A percentile compares a stretch with the other conserved stretches of the same genome.
phyloP scores from a whole-genome alignment of 30 jellyfish, hydroid and myxozoan genomes.

The Aurelia aurita region DNA sequence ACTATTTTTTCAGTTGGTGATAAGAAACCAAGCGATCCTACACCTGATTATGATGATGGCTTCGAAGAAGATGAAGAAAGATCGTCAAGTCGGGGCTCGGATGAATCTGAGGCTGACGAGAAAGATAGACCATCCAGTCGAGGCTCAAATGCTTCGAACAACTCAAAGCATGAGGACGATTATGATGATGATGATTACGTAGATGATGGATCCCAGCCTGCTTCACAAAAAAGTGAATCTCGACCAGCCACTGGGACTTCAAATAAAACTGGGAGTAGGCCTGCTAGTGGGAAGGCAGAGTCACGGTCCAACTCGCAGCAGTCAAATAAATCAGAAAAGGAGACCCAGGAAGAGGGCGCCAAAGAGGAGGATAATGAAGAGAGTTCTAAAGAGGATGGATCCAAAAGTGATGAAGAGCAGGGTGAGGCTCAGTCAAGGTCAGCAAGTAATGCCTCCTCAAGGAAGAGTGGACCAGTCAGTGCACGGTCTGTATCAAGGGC shows the following conservation, averaged over 20 bases:
- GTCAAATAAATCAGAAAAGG: background rate
- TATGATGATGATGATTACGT: constrained; percentile 36
- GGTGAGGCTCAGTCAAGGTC: too few relatives aligned
- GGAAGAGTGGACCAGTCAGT: too few relatives aligned
- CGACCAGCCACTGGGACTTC: constrained; percentile 12
- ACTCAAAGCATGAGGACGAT: constrained; percentile 23
- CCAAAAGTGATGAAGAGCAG: too few relatives aligned
- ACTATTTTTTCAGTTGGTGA: constrained; percentile 22
- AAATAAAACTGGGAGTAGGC: constrained; percentile 3
- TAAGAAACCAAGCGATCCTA: background rate
- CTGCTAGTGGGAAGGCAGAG: constrained; percentile 23
- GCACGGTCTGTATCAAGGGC: too few relatives aligned
- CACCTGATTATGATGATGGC: constrained; percentile 13
- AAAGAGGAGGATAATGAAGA: too few relatives aligned
- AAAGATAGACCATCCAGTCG: background rate
- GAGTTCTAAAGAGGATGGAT: too few relatives aligned
- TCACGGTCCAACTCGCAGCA: constrained; percentile 12
- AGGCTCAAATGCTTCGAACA: background rate
- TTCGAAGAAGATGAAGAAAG: constrained; percentile 24
- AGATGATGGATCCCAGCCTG: constrained; percentile 18
- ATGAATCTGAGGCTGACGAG: background rate
- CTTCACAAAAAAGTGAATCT: constrained; percentile 12
- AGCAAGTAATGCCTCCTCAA: too few relatives aligned
- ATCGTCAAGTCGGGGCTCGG: constrained; percentile 9
- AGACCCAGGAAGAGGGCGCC: too few relatives aligned